Evolutionary conservation across 30 jellyfish, hydroid and myxozoan species (phyloP).

Genomic region (Hydractinia symbiolongicarpus): DNA sequence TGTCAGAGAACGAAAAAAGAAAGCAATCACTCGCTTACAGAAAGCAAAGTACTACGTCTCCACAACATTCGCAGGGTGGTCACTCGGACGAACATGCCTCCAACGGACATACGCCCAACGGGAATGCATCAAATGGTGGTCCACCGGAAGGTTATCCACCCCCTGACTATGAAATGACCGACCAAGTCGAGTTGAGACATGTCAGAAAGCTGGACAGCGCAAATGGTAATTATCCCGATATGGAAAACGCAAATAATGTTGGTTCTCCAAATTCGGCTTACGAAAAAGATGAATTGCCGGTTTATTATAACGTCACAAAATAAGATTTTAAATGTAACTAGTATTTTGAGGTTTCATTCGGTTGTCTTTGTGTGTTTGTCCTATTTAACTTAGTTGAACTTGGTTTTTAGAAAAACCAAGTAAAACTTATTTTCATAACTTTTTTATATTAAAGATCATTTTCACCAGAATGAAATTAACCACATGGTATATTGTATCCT

Average conservation of each 20-base stretch:
- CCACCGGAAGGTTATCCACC: no score
- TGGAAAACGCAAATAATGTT: neutral
- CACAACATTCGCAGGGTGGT: neutral
- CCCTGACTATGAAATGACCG: neutral
- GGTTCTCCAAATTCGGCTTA: conserved; percentile 9
- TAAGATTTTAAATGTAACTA: no score
- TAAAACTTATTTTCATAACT: no score
- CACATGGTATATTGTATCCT: no score
- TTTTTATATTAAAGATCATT: no score
- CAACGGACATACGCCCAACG: no score
- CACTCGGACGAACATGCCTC: neutral
- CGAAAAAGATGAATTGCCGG: conserved; percentile 10
- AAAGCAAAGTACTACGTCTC: neutral
- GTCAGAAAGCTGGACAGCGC: conserved; percentile 1
- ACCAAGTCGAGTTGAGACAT: neutral
- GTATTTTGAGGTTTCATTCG: no score
- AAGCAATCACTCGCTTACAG: neutral
- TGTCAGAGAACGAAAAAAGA: conserved; percentile 14
- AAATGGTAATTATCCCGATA: neutral
- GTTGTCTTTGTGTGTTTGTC: no score
- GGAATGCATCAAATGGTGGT: no score
- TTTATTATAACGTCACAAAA: neutral
- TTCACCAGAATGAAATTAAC: no score
- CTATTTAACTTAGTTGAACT: no score
- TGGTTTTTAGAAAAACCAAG: no score